phyloP scores from a whole-genome alignment of 1,140 invertebrate genomes.

The Drosophila albomicans region DNA sequence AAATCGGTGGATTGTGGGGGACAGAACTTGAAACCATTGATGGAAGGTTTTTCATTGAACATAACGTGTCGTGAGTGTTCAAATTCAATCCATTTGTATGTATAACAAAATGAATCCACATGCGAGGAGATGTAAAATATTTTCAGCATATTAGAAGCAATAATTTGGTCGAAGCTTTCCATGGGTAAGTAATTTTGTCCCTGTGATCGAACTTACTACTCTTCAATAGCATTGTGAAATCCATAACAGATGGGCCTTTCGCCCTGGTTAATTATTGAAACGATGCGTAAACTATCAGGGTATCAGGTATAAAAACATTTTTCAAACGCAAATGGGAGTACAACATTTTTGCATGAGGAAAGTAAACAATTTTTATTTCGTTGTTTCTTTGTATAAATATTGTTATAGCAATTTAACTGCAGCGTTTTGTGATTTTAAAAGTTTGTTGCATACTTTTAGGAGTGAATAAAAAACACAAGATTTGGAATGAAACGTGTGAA shows the following conservation, averaged over 20 bases:
- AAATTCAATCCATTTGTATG: constrained; percentile 48
- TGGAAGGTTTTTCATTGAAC: constrained; percentile 66
- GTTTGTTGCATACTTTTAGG: too few species aligned
- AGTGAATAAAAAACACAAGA: too few species aligned
- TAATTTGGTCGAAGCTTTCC: constrained; percentile 53
- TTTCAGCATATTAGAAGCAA: constrained; percentile 47
- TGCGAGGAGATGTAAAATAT: constrained; percentile 63
- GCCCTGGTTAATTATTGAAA: constrained; percentile 61
- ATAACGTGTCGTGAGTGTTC: constrained; percentile 69
- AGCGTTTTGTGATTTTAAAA: too few species aligned
- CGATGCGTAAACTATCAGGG: constrained; percentile 39
- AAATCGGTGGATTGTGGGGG: constrained; percentile 37
- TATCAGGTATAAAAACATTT: too few species aligned
- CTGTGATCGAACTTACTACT: constrained; percentile 38
- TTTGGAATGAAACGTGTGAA: too few species aligned
- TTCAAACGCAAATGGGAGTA: too few species aligned
- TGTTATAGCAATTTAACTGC: too few species aligned
- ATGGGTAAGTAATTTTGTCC: constrained; percentile 58
- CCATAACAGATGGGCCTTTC: constrained; percentile 72
- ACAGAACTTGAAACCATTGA: constrained; percentile 54
- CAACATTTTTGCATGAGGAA: too few species aligned
- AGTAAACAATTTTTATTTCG: too few species aligned
- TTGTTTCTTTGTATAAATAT: too few species aligned
- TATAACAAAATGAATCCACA: not conserved
- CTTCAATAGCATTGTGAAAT: constrained; percentile 64